Base-by-base conservation (phyloP, 2,888 invertebrate species). In the Horisme vitalbata region DNA sequence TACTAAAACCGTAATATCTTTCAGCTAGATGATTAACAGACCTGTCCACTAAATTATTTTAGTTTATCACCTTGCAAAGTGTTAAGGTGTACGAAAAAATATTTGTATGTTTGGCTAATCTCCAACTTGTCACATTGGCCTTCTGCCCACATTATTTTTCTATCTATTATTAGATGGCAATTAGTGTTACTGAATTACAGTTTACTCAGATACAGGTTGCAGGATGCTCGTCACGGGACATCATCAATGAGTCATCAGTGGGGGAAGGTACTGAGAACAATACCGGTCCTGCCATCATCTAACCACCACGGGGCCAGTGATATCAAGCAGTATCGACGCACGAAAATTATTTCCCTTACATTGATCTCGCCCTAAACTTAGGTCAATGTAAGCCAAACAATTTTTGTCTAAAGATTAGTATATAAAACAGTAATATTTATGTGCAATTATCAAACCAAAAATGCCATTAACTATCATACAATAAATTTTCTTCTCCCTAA, bases 391-490 rank as follows among this genome's bases (percentile, higher is more conserved):
- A 70, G 54, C 75, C 65, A 75, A 83, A 79, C 64, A 75, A 78
- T 81, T 74, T 84, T 83, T 84, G 82, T 78, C 60, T 24, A 64
- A 61, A 59, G 57, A 67, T 72, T 79, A 79, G 75, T 76, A 69
- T 71, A 32, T 74, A 71, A 75, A 74, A 67, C 83, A 83, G 82
- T 85, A 55, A 52, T 56, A 54, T 60, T 83, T 77, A 84, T 80
- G 89, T 89, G 89, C 89, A 89, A 89, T 89, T 81, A 83, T 83
- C 79, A 88, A 88, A 86, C 89, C 88, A 88, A 89, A 89, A 86
- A 88, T 71, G 81, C 83, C 86, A 84, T 79, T 83, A 84, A 82
- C 79, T 81, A 77, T 84, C 78, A 75, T 74, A 79, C 78, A 72
- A 69, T 77, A 70, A 76, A 79, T 71, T 68, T 35, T 75, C 73